A percentile compares a stretch with the other conserved stretches of the same genome.
phyloP scores from a whole-genome alignment of 2,797 vertebrate genomes.

The Danionella dracula region DNA sequence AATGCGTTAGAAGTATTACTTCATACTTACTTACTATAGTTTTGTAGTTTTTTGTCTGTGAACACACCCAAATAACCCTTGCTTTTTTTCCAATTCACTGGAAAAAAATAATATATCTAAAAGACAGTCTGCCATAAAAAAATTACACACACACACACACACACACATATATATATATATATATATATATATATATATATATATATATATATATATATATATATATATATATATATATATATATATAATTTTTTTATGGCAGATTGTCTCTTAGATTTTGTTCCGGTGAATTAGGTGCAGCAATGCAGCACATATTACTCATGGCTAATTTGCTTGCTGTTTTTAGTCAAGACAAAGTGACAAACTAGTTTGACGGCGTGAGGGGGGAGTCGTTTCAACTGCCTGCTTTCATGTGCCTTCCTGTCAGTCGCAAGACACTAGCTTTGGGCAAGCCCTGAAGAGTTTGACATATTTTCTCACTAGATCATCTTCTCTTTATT shows the following conservation, averaged over 20 bases:
- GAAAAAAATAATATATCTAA: constrained; percentile 26
- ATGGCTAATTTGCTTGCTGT: constrained; percentile 23
- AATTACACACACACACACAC: background rate
- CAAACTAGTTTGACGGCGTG: background rate
- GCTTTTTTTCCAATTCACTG: constrained; percentile 17
- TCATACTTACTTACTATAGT: background rate
- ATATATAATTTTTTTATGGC: background rate
- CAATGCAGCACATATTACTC: constrained; percentile 14
- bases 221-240: no score
- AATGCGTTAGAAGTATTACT: background rate
- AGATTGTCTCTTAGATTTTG: constrained; percentile 6
- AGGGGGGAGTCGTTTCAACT: constrained; percentile 21
- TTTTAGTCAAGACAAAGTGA: constrained; percentile 11
- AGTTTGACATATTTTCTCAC: constrained; percentile 7
- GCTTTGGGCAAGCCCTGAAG: constrained; percentile 22
- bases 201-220: no score
- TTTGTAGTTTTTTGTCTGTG: no score
- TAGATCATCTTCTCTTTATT: background rate
- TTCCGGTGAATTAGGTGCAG: background rate
- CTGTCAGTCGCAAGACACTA: constrained; percentile 28
- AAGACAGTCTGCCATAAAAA: constrained; percentile 3
- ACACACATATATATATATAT: no score
- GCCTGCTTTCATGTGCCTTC: constrained; percentile 25
- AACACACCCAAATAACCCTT: background rate
- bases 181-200: no score